Evolutionary conservation across 2,113 vertebrate species (phyloP).

Genomic region (Xiphophorus hellerii): DNA sequence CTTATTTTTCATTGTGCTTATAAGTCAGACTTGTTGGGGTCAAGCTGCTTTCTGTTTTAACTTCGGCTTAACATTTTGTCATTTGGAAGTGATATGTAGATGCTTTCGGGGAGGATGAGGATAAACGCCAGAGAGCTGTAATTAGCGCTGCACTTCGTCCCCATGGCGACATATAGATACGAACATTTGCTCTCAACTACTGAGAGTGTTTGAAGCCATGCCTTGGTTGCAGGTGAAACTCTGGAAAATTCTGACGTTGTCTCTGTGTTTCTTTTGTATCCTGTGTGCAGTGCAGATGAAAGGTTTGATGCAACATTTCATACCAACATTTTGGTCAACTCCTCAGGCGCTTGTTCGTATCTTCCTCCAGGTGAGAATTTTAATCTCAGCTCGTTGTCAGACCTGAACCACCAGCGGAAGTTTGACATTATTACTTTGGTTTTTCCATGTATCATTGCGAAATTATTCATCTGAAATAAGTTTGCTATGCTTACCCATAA

Average conservation of each 20-base stretch:
- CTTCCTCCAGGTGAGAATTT: constrained; percentile 90
- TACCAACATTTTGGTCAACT: constrained; percentile 91
- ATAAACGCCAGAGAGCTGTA: neutral
- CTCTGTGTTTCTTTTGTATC: constrained; percentile 32
- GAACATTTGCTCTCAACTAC: neutral
- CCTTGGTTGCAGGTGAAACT: constrained; percentile 3
- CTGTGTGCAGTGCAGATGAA: constrained; percentile 88
- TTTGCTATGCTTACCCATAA: neutral
- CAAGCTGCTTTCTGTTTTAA: neutral
- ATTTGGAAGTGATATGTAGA: constrained; percentile 15
- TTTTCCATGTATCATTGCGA: neutral
- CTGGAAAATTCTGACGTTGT: constrained; percentile 11
- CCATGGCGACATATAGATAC: constrained; percentile 14
- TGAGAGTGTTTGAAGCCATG: neutral
- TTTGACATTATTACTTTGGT: neutral
- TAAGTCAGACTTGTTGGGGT: constrained; percentile 33
- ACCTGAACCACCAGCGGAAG: neutral
- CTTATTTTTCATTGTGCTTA: constrained; percentile 57
- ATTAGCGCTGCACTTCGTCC: neutral
- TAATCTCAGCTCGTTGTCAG: neutral
- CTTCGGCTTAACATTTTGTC: neutral
- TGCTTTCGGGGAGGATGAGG: constrained; percentile 16
- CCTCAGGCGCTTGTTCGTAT: constrained; percentile 87
- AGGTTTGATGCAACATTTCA: constrained; percentile 93
- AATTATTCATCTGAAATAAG: neutral